Evolutionary conservation across 2,113 vertebrate species (phyloP), one percentile per base, ranked within the genome.

Genomic region (Anseranas semipalmata): DNA sequence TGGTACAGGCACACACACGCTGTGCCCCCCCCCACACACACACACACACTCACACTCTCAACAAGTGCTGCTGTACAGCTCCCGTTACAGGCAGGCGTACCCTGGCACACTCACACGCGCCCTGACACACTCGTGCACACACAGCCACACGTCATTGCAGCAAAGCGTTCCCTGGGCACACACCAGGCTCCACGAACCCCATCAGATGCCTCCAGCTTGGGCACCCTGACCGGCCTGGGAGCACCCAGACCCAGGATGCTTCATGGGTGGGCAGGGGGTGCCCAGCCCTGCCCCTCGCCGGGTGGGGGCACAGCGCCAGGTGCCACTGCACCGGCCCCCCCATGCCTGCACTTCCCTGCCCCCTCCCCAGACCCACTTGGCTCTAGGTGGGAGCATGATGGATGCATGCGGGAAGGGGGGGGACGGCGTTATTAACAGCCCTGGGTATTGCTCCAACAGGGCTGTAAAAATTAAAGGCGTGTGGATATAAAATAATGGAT

Each of bases 401-500:
- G 58, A 93, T 94, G 87, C 45, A 87, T 18, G 6, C 0, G 3
- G 75, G 32, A 10, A 67, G 21, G 15, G 24, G 39, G 32, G 7
- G 18, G 43, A 21, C 66, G 65, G 72, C 0, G 0, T 95, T 93
- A 95, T 95, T 96, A 96, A 96, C 68, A 91, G 86, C 60, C 68
- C 73, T 71, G 63, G 72, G 75, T 88, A 93, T 56, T 89, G 94
- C 94, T 97, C 87, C 70, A 96, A 68, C 65, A 84, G 89, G 89
- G 89, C 66, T 82, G 89, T 97, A 97, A 96, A 97, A 97, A 97
- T 97, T 94, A 97, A 95, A 96, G 79, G 95, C 60, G 21, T 95
- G 94, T 78, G 93, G 95, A 91, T 95, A 93, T 94, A 95, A 95
- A 96, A 95, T 92, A 96, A 96, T 77, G 83, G 93, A 96, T 96